Conservation (phyloP, 2,888 invertebrate genomes). For the Drosophila sordidapex region DNA sequence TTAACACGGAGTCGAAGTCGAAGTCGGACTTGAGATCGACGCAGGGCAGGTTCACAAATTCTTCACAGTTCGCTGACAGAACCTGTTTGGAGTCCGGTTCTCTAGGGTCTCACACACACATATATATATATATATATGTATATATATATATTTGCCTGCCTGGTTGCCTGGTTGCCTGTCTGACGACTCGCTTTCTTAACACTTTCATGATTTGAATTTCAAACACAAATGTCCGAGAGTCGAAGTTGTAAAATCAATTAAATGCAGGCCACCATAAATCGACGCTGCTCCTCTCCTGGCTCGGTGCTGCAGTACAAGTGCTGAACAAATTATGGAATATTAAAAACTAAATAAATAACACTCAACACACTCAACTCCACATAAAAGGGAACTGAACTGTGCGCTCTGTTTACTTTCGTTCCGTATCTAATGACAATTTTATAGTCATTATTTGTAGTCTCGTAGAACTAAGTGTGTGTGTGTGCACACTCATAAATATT, state of each 20-base stretch:
- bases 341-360: conserved; percentile 26
- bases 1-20: conserved; percentile 27
- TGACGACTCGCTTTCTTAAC: conserved; percentile 63
- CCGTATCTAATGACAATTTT: conserved; percentile 74
- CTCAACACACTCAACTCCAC: not conserved
- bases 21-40: conserved; percentile 34
- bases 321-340: conserved; percentile 56
- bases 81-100: conserved; percentile 70
- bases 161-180: conserved; percentile 26
- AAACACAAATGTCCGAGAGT: conserved; percentile 30
- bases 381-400: conserved; percentile 35
- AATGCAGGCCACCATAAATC: conserved; percentile 56
- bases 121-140: not conserved
- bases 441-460: conserved; percentile 65
- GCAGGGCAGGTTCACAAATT: conserved; percentile 63
- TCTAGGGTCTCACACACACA: conserved; percentile 46
- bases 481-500: conserved; percentile 1
- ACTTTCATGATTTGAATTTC: conserved; percentile 76
- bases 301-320: conserved; percentile 18
- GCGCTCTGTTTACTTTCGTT: conserved; percentile 59
- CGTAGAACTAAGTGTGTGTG: not conserved
- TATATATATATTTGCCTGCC: conserved; percentile 28
- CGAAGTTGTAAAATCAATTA: conserved; percentile 69
- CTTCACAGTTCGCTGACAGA: conserved; percentile 77
- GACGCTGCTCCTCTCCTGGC: conserved; percentile 30